Base-by-base conservation (phyloP, 2,888 invertebrate species). In the Eudasyphora cyanicolor region DNA sequence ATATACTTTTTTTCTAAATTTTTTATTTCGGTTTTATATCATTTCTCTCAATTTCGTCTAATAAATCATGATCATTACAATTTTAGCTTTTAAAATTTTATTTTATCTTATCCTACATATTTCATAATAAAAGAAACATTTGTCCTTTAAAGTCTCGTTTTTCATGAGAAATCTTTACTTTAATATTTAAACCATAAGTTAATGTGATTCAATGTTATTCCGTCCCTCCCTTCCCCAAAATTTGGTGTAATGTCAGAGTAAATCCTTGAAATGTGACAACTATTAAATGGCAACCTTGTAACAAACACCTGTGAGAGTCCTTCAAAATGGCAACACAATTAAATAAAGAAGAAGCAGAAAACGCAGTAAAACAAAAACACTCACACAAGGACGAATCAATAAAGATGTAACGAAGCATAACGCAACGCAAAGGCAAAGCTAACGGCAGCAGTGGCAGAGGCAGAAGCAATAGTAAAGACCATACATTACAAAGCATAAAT, bases 251-350 rank as follows among this genome's bases (percentile, higher is more conserved):
- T n/a, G n/a, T n/a, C n/a, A n/a, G n/a, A n/a, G n/a, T n/a, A n/a
- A n/a, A n/a, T 38, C 67, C 67, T 67, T 67, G 67, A 67, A 42
- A 38, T 24, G 12, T 42, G 38, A 14, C 67, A 67, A 32, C 35
- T 67, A 24, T 24, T 76, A 45, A n/a, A 24, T 2, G 32, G 60
- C 45, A 74, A 76, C 84, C 81, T 84, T 84, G 76, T 21, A 7
- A 60, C 78, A 78, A 81, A 84, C 81, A 84, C 84, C 84, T 84
- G 84, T 84, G 76, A 35, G 73, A 76, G 67, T 78, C 81, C 84
- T 84, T 84, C 67, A 76, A 49, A 84, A 5, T 32, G 17, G 19
- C 27, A 57, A 62, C 21, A 60, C 42, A 67, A 38, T 7, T 24
- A 57, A 60, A 32, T 32, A 32, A 32, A 32, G 8, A 32, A 32